phyloP scores from a whole-genome alignment of 1,140 invertebrate species.

The Eurosta solidaginis region DNA sequence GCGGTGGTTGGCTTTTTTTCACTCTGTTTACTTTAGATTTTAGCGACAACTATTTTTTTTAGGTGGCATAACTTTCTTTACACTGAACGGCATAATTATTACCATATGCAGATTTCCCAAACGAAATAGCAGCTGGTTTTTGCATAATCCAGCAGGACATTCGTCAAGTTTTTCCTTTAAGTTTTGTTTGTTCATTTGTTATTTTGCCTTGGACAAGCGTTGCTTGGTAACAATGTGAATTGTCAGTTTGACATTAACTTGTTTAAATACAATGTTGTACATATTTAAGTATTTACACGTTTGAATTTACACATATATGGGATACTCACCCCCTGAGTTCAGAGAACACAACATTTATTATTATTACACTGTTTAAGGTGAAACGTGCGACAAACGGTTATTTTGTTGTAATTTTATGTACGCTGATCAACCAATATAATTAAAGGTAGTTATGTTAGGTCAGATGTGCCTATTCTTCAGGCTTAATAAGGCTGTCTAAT shows the following conservation, averaged over 20 bases:
- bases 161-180: background rate
- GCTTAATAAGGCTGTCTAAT: no score
- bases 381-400: no score
- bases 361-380: no score
- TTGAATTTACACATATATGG: background rate
- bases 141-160: background rate
- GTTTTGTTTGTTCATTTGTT: background rate
- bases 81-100: background rate
- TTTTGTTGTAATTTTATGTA: no score
- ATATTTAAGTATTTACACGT: background rate
- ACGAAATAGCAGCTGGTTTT: background rate
- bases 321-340: no score
- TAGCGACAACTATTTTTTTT: background rate
- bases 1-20: background rate
- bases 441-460: no score
- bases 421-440: no score
- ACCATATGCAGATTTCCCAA: background rate
- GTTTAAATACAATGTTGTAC: background rate
- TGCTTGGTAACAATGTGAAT: background rate
- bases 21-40: background rate
- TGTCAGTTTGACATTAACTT: background rate
- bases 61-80: background rate
- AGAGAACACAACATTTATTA: no score
- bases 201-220: background rate
- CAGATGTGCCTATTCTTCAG: no score